Evolutionary conservation across 1,140 invertebrate species (phyloP), one percentile per base, ranked within the genome.

Genomic region (Philotrypesis tridentata): DNA sequence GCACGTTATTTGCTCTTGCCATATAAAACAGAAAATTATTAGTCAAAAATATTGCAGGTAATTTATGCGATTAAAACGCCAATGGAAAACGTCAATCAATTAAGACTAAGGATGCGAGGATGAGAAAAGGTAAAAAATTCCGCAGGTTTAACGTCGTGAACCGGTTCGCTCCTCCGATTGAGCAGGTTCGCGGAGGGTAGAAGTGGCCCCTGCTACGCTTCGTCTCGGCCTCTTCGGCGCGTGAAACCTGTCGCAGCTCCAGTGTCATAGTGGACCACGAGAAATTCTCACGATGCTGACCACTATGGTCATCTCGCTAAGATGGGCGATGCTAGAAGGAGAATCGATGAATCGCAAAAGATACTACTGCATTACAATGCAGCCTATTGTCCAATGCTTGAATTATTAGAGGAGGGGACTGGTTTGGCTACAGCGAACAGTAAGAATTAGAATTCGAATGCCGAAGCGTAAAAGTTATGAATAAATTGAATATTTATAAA

Each of bases 221-320:
- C 23, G 1, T 25, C 3, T 21, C 31, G 31, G 14, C 0, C 31
- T n/a, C 6, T n/a, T 17, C 17, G 25, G 61, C 63, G 31, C 71
- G 25, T 5, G 6, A 72, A 82, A 82, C 74, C 80, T 77, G 80
- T 82, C 63, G 40, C 37, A 37, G 31, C n/a, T 72, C 27, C 71
- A 48, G 65, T 81, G 73, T 76, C 23, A 17, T 43, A 27, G n/a
- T 89, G 87, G 86, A 89, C 85, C 88, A 82, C 80, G 74, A 40
- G 27, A 63, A 74, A 87, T 90, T 90, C 89, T 90, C 89, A 90
- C 89, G 88, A 83, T 85, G 84, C 87, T 87, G 88, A 86, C 76
- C 70, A 73, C 7, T 86, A n/a, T n/a, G 87, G 89, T 88, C 86
- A 90, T 90, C 88, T 88, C 85, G 61, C 33, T 4, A 2, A 48